Percentiles rank a stretch among this genome's conserved stretches.
Conservation (phyloP, 2,797 vertebrate genomes). For the Distichodus sexfasciatus region DNA sequence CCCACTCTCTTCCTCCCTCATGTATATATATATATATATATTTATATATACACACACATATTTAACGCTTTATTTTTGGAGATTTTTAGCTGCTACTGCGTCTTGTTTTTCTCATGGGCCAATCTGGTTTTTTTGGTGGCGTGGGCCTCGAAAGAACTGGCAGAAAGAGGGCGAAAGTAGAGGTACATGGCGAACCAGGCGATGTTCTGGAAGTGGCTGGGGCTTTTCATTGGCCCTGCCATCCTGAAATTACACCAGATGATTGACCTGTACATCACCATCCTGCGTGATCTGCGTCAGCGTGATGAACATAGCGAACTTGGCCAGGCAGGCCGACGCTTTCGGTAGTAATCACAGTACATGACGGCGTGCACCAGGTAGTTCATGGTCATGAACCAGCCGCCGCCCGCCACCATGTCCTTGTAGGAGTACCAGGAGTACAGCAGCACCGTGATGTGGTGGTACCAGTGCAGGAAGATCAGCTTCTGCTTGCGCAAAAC, state of each 20-base stretch:
- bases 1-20: too few relatives aligned
- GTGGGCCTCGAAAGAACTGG: constrained; percentile 98
- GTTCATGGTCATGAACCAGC: constrained; percentile 99
- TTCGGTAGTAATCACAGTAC: constrained; percentile 99
- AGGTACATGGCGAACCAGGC: constrained; percentile 99
- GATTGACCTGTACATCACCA: constrained; percentile 97
- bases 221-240: constrained; percentile 90
- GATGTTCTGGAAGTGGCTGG: constrained; percentile 96
- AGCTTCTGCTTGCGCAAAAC: constrained; percentile 98
- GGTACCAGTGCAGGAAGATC: constrained; percentile 99
- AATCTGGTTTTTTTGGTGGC: constrained; percentile 84
- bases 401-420: constrained; percentile 98
- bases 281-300: constrained; percentile 98
- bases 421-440: constrained; percentile 99
- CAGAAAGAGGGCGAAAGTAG: constrained; percentile 99
- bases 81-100: constrained; percentile 65
- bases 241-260: constrained; percentile 98
- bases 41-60: too few relatives aligned
- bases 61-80: constrained; percentile 47
- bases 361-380: constrained; percentile 97
- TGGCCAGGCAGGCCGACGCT: too few relatives aligned
- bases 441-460: constrained; percentile 97
- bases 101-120: constrained; percentile 74
- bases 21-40: too few relatives aligned
- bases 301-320: constrained; percentile 99